These are phyloP conservation scores for Cyaniris semiargus DNA, from an alignment of 2,888 invertebrate genomes.

Conservation along the genomic window DNA sequence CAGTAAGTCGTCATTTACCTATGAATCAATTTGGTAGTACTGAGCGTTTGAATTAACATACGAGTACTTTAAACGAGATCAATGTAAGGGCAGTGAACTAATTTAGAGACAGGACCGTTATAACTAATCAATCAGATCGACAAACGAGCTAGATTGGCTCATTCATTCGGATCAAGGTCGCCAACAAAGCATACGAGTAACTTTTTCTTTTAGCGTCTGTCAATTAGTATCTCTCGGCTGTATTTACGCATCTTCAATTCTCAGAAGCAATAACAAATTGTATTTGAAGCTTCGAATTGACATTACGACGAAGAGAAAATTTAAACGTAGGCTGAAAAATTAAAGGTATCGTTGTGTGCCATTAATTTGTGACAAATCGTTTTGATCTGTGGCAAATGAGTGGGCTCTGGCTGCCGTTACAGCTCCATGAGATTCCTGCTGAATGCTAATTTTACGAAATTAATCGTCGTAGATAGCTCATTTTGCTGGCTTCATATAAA, in stretches of 20 bases:
- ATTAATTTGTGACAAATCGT: not conserved
- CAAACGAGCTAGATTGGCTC: conserved; percentile 14
- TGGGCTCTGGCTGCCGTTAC: not conserved
- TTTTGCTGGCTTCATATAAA: not conserved
- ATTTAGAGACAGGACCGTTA: conserved; percentile 6
- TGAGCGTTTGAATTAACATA: not conserved
- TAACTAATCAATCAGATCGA: conserved; percentile 22
- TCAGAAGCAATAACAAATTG: conserved; percentile 2
- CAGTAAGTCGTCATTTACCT: not conserved
- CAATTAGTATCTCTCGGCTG: conserved; percentile 10
- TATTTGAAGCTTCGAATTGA: not conserved
- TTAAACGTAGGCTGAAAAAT: not conserved
- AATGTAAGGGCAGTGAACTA: conserved; percentile 15
- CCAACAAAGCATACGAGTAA: not conserved
- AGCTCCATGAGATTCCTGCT: not conserved
- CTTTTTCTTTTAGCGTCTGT: conserved; percentile 21
- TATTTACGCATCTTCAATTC: not conserved
- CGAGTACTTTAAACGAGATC: conserved; percentile 17
- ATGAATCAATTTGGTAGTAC: not conserved
- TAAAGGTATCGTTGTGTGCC: not conserved
- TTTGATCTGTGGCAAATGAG: not conserved
- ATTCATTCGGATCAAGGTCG: conserved; percentile 16
- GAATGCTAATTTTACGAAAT: not conserved
- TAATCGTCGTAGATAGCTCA: not conserved
- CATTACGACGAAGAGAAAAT: not conserved